These are phyloP conservation scores for Sciurus niger DNA, from an alignment of 2,113 vertebrate genomes.

Conservation along the genomic window DNA sequence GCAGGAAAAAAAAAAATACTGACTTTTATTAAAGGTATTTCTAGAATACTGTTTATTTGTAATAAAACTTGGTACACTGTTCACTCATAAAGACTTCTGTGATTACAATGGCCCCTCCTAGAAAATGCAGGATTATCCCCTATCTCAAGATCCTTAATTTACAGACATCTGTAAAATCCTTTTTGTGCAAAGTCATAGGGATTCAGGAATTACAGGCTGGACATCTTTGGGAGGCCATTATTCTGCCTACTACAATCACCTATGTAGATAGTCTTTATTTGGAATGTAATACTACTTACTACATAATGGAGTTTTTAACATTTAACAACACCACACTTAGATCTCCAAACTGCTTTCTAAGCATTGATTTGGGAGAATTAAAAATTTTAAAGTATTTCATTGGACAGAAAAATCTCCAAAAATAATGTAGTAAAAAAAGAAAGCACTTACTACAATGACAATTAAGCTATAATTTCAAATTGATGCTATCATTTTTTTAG, in stretches of 20 bases:
- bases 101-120: no score
- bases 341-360: background rate
- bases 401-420: background rate
- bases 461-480: constrained; percentile 65
- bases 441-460: background rate
- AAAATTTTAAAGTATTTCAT: background rate
- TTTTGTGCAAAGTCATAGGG: background rate
- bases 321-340: background rate
- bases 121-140: no score
- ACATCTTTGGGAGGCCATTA: background rate
- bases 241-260: background rate
- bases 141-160: background rate
- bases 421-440: constrained; percentile 18
- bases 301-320: background rate
- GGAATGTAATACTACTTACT: background rate
- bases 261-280: background rate
- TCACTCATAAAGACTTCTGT: no score
- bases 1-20: no score
- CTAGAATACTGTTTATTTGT: background rate
- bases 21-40: background rate
- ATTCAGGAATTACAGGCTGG: background rate
- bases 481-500: constrained; percentile 49
- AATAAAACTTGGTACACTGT: background rate
- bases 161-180: background rate
- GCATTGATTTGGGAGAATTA: background rate